These are phyloP conservation scores for Etia nguti DNA, from an alignment of 2,113 vertebrate genomes.

Conservation along the genomic window DNA sequence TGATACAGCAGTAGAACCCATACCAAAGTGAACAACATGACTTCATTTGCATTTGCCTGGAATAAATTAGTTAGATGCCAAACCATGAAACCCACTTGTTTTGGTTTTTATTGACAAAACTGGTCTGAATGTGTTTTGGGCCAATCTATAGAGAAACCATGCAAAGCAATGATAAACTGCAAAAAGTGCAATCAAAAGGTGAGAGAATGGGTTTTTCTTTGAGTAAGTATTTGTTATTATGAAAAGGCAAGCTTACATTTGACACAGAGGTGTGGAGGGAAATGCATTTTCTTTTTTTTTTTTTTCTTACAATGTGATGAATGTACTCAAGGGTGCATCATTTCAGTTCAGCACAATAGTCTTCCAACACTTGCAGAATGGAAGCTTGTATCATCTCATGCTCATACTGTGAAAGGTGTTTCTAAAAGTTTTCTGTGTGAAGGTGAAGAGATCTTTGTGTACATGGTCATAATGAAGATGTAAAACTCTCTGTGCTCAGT, in stretches of 20 bases:
- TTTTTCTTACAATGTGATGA: neutral
- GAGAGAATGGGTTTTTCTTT: neutral
- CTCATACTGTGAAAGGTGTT: neutral
- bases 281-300: neutral
- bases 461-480: neutral
- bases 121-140: neutral
- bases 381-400: neutral
- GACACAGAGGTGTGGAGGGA: neutral
- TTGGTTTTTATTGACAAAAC: neutral
- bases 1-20: neutral
- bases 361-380: neutral
- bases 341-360: neutral
- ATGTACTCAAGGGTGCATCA: neutral
- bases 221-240: neutral
- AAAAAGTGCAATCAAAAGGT: neutral
- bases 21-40: neutral
- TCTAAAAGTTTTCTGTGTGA: neutral
- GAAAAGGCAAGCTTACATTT: neutral
- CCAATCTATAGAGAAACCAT: neutral
- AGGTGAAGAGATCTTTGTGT: neutral
- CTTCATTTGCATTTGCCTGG: neutral
- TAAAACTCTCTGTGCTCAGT: neutral
- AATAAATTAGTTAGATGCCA: neutral
- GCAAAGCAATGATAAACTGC: neutral
- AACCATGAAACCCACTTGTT: neutral